Percentiles rank a stretch among this genome's conserved stretches.
Conservation (phyloP, 2,797 vertebrate genomes). For the Amblyraja radiata region DNA sequence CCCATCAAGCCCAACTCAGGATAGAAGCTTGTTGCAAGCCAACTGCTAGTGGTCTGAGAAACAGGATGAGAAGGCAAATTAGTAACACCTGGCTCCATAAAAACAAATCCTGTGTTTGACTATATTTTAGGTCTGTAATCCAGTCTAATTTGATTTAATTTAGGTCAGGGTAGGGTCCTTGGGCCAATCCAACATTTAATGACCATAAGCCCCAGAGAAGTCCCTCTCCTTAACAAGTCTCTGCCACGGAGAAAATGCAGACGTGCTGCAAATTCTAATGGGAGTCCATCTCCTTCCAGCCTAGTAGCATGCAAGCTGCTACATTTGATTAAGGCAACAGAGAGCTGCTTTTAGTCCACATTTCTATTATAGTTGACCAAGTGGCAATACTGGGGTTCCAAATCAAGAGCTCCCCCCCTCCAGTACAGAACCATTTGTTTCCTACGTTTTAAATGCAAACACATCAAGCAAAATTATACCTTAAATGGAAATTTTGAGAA, state of each 20-base stretch:
- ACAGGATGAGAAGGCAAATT: neutral
- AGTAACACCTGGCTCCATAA: neutral
- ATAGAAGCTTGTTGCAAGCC: neutral
- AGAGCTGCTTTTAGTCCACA: neutral
- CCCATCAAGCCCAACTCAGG: neutral
- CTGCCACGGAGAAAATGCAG: neutral
- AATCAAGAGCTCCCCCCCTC: neutral
- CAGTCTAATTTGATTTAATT: constrained; percentile 45
- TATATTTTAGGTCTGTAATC: constrained; percentile 46
- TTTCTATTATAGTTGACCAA: neutral
- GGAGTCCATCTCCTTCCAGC: too few relatives aligned
- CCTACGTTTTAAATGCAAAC: neutral
- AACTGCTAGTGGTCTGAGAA: neutral
- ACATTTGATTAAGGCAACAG: neutral
- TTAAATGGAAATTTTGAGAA: neutral
- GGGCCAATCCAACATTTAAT: neutral
- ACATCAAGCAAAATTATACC: neutral
- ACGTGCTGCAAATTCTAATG: neutral
- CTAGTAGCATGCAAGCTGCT: too few relatives aligned
- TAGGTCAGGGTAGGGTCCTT: neutral
- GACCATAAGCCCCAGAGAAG: neutral
- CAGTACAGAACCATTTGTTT: neutral
- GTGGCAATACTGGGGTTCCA: too few relatives aligned
- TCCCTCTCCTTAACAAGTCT: neutral
- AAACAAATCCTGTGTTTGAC: constrained; percentile 16